Conservation (phyloP, 2,113 vertebrate genomes). For the Upupa epops region DNA sequence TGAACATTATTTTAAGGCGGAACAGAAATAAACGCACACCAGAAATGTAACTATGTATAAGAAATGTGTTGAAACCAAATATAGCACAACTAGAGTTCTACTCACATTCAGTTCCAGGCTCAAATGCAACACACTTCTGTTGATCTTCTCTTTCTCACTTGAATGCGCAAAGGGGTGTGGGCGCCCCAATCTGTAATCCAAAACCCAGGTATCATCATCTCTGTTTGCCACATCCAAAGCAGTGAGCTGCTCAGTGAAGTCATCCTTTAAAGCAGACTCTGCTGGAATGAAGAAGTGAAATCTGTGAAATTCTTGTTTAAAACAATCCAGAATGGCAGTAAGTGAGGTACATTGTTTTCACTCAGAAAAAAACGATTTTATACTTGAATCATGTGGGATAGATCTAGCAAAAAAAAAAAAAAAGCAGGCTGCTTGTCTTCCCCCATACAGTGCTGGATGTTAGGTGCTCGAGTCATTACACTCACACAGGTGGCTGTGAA, state of each 20-base stretch:
- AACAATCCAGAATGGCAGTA: not conserved
- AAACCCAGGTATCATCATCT: conserved; percentile 64
- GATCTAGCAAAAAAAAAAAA: not conserved
- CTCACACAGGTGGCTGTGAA: not conserved
- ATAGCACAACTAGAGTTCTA: conserved; percentile 19
- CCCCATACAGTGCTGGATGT: not conserved
- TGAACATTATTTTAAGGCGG: not conserved
- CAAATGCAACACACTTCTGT: conserved; percentile 62
- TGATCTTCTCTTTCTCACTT: conserved; percentile 69
- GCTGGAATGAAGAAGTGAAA: conserved; percentile 52
- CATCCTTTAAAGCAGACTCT: conserved; percentile 66
- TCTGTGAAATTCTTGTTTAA: conserved; percentile 1
- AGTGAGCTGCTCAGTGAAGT: conserved; percentile 60
- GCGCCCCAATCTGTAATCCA: conserved; percentile 65
- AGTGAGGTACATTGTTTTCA: not conserved
- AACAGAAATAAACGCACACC: not conserved
- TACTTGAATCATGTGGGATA: not conserved
- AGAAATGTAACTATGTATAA: not conserved
- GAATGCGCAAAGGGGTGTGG: conserved; percentile 48
- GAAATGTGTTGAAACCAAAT: not conserved
- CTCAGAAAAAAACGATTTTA: not conserved
- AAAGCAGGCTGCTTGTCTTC: not conserved
- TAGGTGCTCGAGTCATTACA: not conserved
- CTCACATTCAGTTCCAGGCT: conserved; percentile 77
- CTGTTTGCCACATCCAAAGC: conserved; percentile 59